phyloP scores from a whole-genome alignment of 1,140 invertebrate species.

The Leptopilina clavipes region DNA sequence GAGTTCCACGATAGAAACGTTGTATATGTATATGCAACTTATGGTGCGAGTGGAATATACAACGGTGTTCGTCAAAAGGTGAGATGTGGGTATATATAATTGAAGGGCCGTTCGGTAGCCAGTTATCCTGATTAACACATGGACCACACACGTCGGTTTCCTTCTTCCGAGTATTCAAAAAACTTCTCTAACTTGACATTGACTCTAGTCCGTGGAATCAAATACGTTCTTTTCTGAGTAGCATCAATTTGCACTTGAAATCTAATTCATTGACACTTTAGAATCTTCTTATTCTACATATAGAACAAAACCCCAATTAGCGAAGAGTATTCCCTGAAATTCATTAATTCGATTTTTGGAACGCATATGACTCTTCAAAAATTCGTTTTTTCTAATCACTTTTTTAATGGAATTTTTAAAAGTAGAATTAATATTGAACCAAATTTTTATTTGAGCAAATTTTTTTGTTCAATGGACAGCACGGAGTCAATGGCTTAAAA shows the following conservation, averaged over 20 bases:
- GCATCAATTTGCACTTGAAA: conserved; percentile 2
- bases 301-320: background rate
- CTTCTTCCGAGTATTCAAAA: conserved; percentile 52
- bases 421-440: no score
- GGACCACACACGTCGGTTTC: conserved; percentile 68
- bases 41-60: conserved; percentile 13
- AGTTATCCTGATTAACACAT: conserved; percentile 70
- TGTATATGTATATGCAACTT: conserved; percentile 2
- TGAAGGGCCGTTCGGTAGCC: conserved; percentile 73
- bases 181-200: conserved; percentile 49
- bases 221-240: background rate
- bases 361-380: no score
- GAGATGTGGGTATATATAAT: conserved; percentile 70
- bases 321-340: background rate
- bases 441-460: no score
- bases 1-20: conserved; percentile 2
- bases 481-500: no score
- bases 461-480: no score
- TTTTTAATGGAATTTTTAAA: no score
- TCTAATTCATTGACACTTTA: background rate
- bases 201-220: background rate
- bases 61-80: conserved; percentile 47
- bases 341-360: background rate
- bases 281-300: background rate
- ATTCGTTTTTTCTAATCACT: no score